phyloP scores from a whole-genome alignment of 2,113 vertebrate genomes.

The Lanius ludovicianus region DNA sequence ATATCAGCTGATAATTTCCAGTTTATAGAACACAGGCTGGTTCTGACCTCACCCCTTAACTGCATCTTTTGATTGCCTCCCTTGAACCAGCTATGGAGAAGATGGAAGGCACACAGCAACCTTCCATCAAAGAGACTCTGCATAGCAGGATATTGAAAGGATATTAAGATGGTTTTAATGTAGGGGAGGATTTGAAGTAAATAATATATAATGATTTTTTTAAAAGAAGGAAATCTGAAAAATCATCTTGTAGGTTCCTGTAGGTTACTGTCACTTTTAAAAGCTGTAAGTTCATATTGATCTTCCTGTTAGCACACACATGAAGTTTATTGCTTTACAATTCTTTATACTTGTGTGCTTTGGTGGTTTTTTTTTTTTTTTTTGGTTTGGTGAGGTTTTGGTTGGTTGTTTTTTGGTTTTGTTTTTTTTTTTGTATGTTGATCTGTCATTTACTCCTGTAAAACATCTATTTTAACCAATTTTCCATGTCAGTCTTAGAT shows the following conservation, averaged over 20 bases:
- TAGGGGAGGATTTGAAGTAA: conserved; percentile 38
- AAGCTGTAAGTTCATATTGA: conserved; percentile 25
- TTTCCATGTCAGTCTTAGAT: neutral
- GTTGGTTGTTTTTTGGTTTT: neutral
- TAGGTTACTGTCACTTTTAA: conserved; percentile 18
- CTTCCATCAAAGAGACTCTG: neutral
- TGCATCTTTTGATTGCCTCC: conserved; percentile 32
- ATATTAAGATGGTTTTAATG: conserved; percentile 49
- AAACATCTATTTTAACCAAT: neutral
- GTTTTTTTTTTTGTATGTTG: neutral
- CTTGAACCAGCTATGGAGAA: conserved; percentile 38
- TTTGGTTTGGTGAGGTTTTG: neutral
- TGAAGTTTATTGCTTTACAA: neutral
- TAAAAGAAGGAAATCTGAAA: conserved; percentile 40
- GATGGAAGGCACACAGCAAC: neutral
- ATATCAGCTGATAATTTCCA: conserved; percentile 41
- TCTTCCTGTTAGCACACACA: neutral
- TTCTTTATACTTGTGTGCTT: neutral
- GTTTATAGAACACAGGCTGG: conserved; percentile 16
- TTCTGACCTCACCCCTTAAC: conserved; percentile 39
- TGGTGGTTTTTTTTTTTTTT: neutral
- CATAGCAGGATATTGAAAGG: conserved; percentile 21
- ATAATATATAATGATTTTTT: conserved; percentile 32
- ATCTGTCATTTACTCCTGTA: neutral
- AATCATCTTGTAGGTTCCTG: conserved; percentile 8